Evolutionary conservation across 2,888 invertebrate species (phyloP).

Genomic region (Drosophila subquinaria): DNA sequence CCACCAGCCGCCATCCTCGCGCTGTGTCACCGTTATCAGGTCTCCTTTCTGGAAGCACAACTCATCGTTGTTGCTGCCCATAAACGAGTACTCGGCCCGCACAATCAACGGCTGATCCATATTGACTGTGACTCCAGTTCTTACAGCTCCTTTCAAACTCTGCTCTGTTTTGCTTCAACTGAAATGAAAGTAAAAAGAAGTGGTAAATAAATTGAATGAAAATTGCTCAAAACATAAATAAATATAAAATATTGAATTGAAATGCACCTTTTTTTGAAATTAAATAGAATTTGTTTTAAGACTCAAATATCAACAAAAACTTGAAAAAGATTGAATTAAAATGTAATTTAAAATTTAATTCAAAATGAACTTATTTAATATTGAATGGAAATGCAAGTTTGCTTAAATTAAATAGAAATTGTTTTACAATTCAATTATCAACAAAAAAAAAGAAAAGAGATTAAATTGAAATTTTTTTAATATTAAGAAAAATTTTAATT

Average conservation of each 20-base stretch:
- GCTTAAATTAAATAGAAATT: background rate
- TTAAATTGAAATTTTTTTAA: background rate
- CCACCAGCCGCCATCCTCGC: slow-evolving; percentile 99
- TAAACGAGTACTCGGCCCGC: slow-evolving; percentile 96
- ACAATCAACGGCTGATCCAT: slow-evolving; percentile 88
- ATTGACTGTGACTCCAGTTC: slow-evolving; percentile 23
- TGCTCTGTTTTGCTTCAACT: slow-evolving; percentile 67
- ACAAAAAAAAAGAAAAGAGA: background rate
- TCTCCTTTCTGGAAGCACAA: slow-evolving; percentile 98
- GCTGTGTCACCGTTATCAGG: slow-evolving; percentile 97
- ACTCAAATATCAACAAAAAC: background rate
- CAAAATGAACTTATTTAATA: too few species aligned
- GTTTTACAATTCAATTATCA: background rate
- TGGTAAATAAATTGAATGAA: background rate
- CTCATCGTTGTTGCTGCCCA: slow-evolving; percentile 99
- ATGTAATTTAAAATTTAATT: background rate
- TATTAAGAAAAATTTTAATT: background rate
- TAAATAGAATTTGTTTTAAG: background rate
- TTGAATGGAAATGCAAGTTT: background rate
- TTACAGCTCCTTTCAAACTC: slow-evolving; percentile 37
- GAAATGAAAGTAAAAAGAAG: background rate
- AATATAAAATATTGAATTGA: background rate
- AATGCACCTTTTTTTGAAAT: background rate
- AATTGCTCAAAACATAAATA: background rate
- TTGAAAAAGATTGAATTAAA: background rate